These are phyloP conservation scores for Macroglossus sobrinus DNA, from an alignment of 2,113 vertebrate genomes.

Conservation along the genomic window DNA sequence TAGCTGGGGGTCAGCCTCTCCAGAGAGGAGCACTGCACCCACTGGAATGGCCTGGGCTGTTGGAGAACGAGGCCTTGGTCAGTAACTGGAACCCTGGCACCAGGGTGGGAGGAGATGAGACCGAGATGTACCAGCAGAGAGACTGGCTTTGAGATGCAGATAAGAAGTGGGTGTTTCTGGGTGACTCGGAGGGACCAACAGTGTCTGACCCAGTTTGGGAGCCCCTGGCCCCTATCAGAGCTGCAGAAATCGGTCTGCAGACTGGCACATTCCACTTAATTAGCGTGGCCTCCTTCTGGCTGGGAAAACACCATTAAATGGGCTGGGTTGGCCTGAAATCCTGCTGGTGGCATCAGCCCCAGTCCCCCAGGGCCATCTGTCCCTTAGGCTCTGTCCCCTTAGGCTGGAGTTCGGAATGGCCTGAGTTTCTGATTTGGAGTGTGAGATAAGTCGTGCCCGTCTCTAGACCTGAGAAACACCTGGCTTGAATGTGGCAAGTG, in stretches of 20 bases:
- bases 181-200: not conserved
- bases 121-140: not conserved
- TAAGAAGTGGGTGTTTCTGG: not conserved
- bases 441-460: not conserved
- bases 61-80: not conserved
- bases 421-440: not conserved
- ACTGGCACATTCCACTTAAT: slow-evolving; percentile 73
- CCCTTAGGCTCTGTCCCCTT: slow-evolving; percentile 53
- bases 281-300: slow-evolving; percentile 74
- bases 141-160: not conserved
- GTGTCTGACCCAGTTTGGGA: slow-evolving; percentile 73
- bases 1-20: not conserved
- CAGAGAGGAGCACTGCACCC: not conserved
- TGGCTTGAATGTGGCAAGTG: not conserved
- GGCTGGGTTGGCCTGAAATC: slow-evolving; percentile 73
- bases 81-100: not conserved
- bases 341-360: slow-evolving; percentile 29
- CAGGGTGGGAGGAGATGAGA: not conserved
- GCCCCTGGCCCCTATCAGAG: slow-evolving; percentile 8
- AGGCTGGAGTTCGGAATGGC: not conserved
- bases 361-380: accelerated
- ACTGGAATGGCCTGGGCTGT: not conserved
- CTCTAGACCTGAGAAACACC: not conserved
- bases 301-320: slow-evolving; percentile 58
- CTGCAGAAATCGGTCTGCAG: slow-evolving; percentile 65